Base-by-base conservation (phyloP, 2,797 vertebrate genomes). In the Scolopax rusticola region DNA sequence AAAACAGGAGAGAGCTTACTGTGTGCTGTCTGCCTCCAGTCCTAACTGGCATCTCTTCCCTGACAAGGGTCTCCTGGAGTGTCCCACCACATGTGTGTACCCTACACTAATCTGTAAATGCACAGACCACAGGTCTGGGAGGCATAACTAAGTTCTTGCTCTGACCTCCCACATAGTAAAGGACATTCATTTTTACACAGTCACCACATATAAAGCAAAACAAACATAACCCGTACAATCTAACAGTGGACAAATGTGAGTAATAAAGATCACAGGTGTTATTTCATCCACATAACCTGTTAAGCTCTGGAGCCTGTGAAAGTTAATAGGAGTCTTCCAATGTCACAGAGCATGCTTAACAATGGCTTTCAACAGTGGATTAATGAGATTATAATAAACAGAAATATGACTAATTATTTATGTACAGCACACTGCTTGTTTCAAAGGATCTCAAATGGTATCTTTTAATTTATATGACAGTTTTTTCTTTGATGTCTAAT, bases 331-430 rank as follows among this genome's bases (percentile, higher is more conserved):
- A 87, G 57, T 80, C 30, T 59, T 88, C 57, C 75, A 78, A 10
- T 83, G 68, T 43, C 83, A 91, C 43, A 59, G n/a, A 60, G 23
- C 16, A 12, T 61, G 33, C 30, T 83, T 83, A 85, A 92, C 84
- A 92, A 89, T 78, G 71, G 33, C 30, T 79, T 95, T 88, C 85
- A 91, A 63, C 23, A 60, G 59, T 12, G 82, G 47, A 59, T 90
- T 79, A 3, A 1, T 60, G 85, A 87, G 70, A 91, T 73, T 70
- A 91, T 94, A 95, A 90, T 87, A 94, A 94, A 89, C n/a, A 94
- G 73, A 92, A 93, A 96, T 71, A 90, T 76, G 80, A 94, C 80
- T 82, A 93, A 87, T 94, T 85, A 60, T 60, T 91, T 87, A 76
- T 86, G 45, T 87, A 69, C 56, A 76, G 24, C 47, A 45, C 43